phyloP scores from a whole-genome alignment of 1,140 invertebrate species.

The Wiebesia pumilae region DNA sequence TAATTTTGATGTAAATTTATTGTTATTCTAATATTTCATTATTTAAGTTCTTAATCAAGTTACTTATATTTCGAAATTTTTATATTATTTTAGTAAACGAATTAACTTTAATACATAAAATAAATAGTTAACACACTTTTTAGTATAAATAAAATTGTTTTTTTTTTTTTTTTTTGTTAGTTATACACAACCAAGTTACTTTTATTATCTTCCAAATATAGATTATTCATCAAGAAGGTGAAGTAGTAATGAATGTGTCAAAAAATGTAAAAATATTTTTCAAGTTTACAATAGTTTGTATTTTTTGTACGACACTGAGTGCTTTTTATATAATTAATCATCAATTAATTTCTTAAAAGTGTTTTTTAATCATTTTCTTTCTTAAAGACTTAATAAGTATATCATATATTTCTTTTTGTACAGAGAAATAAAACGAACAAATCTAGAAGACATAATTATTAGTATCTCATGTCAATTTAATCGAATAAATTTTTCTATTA shows the following conservation, averaged over 20 bases:
- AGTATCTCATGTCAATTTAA: conserved; percentile 40
- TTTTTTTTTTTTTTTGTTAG: background rate
- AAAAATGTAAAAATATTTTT: conserved; percentile 51
- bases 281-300: conserved; percentile 29
- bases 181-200: background rate
- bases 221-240: background rate
- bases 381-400: background rate
- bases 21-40: no score
- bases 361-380: background rate
- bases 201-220: conserved; percentile 12
- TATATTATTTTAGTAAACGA: no score
- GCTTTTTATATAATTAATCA: conserved; percentile 10
- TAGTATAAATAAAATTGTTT: background rate
- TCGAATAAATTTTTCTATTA: background rate
- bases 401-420: background rate
- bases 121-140: background rate
- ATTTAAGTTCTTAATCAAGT: no score
- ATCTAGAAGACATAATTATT: background rate
- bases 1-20: no score
- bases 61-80: no score
- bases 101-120: background rate
- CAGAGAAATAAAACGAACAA: conserved; percentile 3
- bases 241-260: conserved; percentile 46
- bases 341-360: background rate
- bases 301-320: conserved; percentile 29